Evolutionary conservation across 2,888 invertebrate genomes (phyloP).

Genomic region (Diplolepis rosae): DNA sequence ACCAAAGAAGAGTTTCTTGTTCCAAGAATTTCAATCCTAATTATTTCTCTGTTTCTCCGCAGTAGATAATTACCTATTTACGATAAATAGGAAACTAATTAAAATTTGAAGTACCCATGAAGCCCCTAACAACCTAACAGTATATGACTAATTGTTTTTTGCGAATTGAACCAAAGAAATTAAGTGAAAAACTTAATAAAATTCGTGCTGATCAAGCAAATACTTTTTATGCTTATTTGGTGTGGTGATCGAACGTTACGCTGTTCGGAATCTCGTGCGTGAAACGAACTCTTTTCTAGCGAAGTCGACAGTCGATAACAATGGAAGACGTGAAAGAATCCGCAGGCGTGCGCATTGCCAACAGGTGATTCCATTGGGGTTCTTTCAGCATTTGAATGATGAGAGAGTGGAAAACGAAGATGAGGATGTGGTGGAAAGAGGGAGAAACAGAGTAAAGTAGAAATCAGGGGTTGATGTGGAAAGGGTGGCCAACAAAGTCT

Average conservation of each 20-base stretch:
- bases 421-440: slow-evolving; percentile 29
- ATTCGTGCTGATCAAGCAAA: not conserved
- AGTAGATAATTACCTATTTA: no score
- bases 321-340: slow-evolving; percentile 50
- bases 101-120: no score
- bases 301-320: slow-evolving; percentile 29
- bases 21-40: no score
- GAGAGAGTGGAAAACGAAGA: slow-evolving; percentile 55
- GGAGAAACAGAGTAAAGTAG: slow-evolving; percentile 25
- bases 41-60: no score
- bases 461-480: slow-evolving; percentile 40
- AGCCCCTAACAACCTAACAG: no score
- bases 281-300: slow-evolving; percentile 27
- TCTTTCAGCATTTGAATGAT: slow-evolving; percentile 60
- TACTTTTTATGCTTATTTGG: slow-evolving; percentile 11
- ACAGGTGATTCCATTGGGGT: slow-evolving; percentile 65
- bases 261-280: slow-evolving; percentile 28
- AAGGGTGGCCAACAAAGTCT: slow-evolving; percentile 64
- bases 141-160: no score
- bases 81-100: no score
- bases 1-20: no score
- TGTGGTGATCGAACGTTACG: no score
- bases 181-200: not conserved
- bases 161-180: no score
- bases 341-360: slow-evolving; percentile 59